A percentile compares a stretch with the other conserved stretches of the same genome.
phyloP scores from a whole-genome alignment of 2,797 vertebrate species.

The Protonibea diacanthus region DNA sequence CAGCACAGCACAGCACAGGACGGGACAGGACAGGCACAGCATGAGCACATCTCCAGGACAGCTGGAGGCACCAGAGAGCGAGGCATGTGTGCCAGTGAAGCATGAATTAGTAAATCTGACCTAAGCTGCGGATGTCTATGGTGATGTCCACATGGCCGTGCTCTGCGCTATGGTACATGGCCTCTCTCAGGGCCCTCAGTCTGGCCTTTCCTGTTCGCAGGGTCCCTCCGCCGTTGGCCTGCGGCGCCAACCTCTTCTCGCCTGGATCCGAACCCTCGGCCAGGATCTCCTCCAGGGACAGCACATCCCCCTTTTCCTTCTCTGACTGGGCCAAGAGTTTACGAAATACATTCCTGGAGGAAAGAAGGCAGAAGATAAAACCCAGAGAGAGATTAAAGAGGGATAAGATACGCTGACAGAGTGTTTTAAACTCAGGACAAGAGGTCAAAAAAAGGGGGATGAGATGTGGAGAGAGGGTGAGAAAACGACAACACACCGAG shows the following conservation, averaged over 20 bases:
- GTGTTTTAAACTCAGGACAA: neutral
- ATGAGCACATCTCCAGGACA: constrained; percentile 78
- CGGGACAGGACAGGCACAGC: constrained; percentile 74
- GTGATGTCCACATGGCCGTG: constrained; percentile 91
- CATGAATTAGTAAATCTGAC: constrained; percentile 84
- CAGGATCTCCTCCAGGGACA: constrained; percentile 89
- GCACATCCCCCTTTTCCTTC: constrained; percentile 85
- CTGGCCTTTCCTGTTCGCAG: constrained; percentile 88
- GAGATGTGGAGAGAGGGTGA: neutral
- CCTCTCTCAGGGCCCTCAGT: constrained; percentile 89
- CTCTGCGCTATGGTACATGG: constrained; percentile 91
- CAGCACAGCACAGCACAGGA: constrained; percentile 4
- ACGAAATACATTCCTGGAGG: constrained; percentile 86
- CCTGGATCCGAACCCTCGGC: constrained; percentile 84
- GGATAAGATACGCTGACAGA: neutral
- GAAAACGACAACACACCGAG: neutral
- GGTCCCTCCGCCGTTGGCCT: constrained; percentile 80
- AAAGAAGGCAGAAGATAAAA: neutral
- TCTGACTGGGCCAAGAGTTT: constrained; percentile 87
- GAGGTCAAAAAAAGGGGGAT: neutral
- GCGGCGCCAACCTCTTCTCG: constrained; percentile 76
- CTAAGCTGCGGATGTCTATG: constrained; percentile 90
- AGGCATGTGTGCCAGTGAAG: constrained; percentile 68
- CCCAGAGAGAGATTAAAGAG: constrained; percentile 1
- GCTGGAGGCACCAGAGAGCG: constrained; percentile 72